Evolutionary conservation across 2,113 vertebrate genomes (phyloP).

Genomic region (Pleuronectes platessa): DNA sequence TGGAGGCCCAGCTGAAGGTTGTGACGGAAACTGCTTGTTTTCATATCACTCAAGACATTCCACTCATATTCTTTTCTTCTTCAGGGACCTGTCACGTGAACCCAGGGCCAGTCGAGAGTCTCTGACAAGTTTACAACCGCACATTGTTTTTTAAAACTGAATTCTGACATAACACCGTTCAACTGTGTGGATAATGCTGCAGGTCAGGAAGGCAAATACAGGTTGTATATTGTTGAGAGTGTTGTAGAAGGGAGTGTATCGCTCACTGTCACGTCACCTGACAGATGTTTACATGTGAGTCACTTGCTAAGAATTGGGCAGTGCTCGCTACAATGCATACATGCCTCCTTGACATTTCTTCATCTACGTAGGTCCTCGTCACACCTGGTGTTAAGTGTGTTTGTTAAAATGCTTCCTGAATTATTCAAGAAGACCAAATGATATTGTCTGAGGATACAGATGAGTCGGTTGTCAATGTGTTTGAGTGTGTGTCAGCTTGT

Average conservation of each 20-base stretch:
- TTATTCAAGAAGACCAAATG: too few species aligned
- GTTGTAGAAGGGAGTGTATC: constrained; percentile 7
- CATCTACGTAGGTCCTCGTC: neutral
- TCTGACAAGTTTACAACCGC: constrained; percentile 52
- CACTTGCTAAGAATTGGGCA: constrained; percentile 7
- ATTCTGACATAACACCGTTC: constrained; percentile 9
- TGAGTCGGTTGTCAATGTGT: too few species aligned
- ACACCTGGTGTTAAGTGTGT: neutral
- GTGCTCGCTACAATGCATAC: neutral
- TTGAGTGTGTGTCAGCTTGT: too few species aligned
- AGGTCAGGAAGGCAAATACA: constrained; percentile 33
- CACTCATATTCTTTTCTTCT: constrained; percentile 55
- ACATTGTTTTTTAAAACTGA: constrained; percentile 30
- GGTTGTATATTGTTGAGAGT: constrained; percentile 19
- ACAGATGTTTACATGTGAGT: constrained; percentile 29
- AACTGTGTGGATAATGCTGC: constrained; percentile 41
- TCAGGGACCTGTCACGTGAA: constrained; percentile 44
- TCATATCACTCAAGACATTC: constrained; percentile 63
- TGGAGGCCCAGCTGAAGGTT: constrained; percentile 46
- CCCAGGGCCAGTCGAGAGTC: constrained; percentile 16
- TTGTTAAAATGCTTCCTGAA: neutral
- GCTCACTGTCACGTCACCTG: constrained; percentile 28
- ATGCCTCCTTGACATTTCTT: neutral
- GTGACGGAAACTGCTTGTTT: constrained; percentile 64
- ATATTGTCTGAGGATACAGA: too few species aligned